A percentile compares a stretch with the other conserved stretches of the same genome.
phyloP scores from a whole-genome alignment of 2,113 vertebrate genomes.

The Chitala chitala region DNA sequence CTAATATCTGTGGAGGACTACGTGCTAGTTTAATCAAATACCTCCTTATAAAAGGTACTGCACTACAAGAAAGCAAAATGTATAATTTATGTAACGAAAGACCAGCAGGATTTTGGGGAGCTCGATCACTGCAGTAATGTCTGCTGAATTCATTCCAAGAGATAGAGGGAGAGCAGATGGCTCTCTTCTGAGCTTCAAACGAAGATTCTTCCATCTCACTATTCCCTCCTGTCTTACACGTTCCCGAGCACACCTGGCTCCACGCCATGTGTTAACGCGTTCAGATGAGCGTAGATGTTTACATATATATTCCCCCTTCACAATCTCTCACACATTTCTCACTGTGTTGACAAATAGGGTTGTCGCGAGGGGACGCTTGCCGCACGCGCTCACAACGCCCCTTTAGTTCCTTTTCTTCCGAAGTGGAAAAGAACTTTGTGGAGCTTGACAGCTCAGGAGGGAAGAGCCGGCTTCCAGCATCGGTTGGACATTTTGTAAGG shows the following conservation, averaged over 20 bases:
- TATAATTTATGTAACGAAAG: neutral
- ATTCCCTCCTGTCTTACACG: neutral
- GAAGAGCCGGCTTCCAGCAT: neutral
- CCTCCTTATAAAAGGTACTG: neutral
- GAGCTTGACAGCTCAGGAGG: neutral
- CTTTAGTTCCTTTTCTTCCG: neutral
- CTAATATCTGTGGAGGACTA: too few relatives aligned
- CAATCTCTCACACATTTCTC: neutral
- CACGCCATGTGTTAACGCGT: neutral
- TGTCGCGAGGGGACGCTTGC: neutral
- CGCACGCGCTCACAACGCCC: neutral
- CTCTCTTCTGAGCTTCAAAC: neutral
- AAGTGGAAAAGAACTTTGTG: neutral
- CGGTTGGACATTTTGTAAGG: neutral
- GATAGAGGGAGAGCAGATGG: constrained; percentile 8
- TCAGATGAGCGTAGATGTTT: neutral
- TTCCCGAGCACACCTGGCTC: neutral
- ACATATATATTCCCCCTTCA: neutral
- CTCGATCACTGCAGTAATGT: neutral
- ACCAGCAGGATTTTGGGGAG: neutral
- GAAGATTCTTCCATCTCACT: neutral
- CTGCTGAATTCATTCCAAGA: constrained; percentile 2
- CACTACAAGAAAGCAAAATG: neutral
- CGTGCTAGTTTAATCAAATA: constrained; percentile 12
- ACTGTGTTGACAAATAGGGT: neutral